phyloP scores from a whole-genome alignment of 2,888 invertebrate species.

The Habrosyne pyritoides region DNA sequence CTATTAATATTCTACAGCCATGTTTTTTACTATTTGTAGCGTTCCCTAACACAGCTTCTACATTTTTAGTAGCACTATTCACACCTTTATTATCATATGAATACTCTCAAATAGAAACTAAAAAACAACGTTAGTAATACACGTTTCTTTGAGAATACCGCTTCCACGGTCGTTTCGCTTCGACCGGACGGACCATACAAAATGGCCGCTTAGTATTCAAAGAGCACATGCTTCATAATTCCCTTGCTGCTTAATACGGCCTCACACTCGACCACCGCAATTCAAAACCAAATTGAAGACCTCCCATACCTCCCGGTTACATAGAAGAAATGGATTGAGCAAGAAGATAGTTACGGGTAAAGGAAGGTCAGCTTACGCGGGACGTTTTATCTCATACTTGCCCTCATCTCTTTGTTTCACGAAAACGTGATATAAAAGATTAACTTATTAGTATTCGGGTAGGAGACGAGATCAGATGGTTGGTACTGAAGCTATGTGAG shows the following conservation, averaged over 20 bases:
- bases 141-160: conserved; percentile 51
- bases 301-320: conserved; percentile 34
- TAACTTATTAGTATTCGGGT: conserved; percentile 81
- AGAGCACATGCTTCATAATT: conserved; percentile 78
- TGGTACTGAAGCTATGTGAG: conserved; percentile 51
- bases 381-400: conserved; percentile 68
- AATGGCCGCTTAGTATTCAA: conserved; percentile 75
- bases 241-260: conserved; percentile 76
- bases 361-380: conserved; percentile 51
- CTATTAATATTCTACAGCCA: neutral
- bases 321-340: conserved; percentile 28
- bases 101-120: conserved; percentile 33
- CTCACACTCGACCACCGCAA: conserved; percentile 71
- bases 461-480: conserved; percentile 58
- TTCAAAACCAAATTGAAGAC: conserved; percentile 51
- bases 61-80: conserved; percentile 30
- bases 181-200: conserved; percentile 59
- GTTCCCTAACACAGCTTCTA: conserved; percentile 20
- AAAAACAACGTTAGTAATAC: conserved; percentile 58
- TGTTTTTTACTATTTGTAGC: conserved; percentile 11
- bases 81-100: conserved; percentile 63
- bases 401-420: conserved; percentile 79
- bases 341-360: conserved; percentile 30
- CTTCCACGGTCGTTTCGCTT: conserved; percentile 40
- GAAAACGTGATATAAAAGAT: conserved; percentile 81